These are phyloP conservation scores for Anagrus nilaparvatae DNA, from an alignment of 1,140 invertebrate species.

Conservation along the genomic window DNA sequence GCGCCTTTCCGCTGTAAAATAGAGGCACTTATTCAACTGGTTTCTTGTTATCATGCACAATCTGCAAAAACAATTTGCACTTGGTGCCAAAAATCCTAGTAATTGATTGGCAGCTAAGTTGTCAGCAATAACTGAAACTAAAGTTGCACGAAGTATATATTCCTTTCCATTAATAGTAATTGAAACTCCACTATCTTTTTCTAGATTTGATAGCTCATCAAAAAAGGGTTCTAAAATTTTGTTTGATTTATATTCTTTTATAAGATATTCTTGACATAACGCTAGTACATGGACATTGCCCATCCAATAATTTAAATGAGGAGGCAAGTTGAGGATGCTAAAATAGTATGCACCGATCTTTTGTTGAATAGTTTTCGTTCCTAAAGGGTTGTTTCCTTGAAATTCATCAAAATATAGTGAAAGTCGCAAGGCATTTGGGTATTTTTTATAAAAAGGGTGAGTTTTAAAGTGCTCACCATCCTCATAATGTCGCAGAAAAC, in stretches of 20 bases:
- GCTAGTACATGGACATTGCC: conserved; percentile 2
- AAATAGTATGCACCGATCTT: conserved; percentile 8
- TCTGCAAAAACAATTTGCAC: conserved; percentile 5
- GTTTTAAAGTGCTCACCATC: background rate
- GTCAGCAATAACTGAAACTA: conserved; percentile 1
- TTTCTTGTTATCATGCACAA: background rate
- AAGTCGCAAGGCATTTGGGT: background rate
- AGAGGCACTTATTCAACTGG: background rate
- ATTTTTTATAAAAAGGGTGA: conserved; percentile 1
- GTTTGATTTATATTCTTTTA: conserved; percentile 5
- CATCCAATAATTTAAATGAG: background rate
- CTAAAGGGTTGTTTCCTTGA: conserved; percentile 6
- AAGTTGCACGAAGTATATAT: background rate
- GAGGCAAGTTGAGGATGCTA: background rate
- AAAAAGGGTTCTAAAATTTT: conserved; percentile 4
- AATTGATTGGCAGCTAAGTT: conserved; percentile 4
- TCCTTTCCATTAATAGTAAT: background rate
- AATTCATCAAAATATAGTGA: conserved; percentile 4
- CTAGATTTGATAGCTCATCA: background rate
- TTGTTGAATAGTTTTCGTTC: conserved; percentile 2
- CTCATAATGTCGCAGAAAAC: background rate
- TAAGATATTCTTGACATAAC: background rate
- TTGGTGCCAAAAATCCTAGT: background rate
- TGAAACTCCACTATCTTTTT: background rate
- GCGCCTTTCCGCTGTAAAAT: background rate